These are phyloP conservation scores for Macrobrachium nipponense DNA, from an alignment of 1,140 invertebrate genomes.

Conservation along the genomic window DNA sequence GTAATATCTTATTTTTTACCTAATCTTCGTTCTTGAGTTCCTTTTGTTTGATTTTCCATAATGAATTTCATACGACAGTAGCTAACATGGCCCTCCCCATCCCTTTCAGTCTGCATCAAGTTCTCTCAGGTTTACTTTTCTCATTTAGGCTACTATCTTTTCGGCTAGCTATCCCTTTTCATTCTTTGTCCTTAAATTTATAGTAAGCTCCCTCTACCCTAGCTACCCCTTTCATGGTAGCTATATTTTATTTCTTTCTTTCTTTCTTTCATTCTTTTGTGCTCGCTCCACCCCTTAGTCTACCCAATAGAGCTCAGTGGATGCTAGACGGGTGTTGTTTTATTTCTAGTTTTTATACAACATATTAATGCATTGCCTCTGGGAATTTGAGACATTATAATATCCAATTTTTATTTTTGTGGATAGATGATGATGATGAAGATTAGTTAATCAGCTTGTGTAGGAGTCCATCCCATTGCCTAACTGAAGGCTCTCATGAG, in stretches of 20 bases:
- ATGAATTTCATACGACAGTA: no score
- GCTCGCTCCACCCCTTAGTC: slow-evolving; percentile 17
- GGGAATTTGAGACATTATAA: slow-evolving; percentile 6
- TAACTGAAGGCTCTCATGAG: slow-evolving; percentile 16
- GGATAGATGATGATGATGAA: slow-evolving; percentile 10
- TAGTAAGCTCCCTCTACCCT: neutral
- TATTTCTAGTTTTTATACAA: neutral
- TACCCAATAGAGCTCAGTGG: slow-evolving; percentile 19
- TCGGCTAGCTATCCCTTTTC: neutral
- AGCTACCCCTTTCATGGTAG: neutral
- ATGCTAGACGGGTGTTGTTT: slow-evolving; percentile 20
- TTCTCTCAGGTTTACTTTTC: no score
- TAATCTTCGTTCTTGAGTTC: no score
- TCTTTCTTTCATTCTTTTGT: slow-evolving; percentile 6
- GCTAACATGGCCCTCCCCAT: no score
- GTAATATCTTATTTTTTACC: no score
- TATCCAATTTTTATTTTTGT: neutral
- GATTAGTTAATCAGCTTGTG: neutral
- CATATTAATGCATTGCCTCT: slow-evolving; percentile 9
- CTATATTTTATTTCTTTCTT: neutral
- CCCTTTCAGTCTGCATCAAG: no score
- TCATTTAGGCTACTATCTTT: no score
- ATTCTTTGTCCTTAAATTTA: neutral
- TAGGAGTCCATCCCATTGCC: neutral
- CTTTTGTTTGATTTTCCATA: no score